Evolutionary conservation across 2,888 invertebrate genomes (phyloP), one percentile per base, ranked within the genome.

Genomic region (Pollenia griseotomentosa): DNA sequence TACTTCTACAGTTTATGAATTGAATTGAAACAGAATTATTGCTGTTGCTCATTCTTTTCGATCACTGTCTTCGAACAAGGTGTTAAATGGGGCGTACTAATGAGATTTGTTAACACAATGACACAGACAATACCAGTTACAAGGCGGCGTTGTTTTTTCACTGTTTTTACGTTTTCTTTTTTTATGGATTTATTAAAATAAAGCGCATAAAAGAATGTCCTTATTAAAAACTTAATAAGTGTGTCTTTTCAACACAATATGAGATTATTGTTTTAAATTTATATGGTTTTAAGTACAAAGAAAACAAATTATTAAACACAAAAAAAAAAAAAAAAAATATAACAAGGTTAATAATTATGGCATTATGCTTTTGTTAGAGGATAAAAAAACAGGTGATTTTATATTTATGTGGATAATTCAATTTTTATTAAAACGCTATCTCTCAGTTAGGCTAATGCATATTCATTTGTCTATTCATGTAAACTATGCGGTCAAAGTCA

Each of bases 61-160:
- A 33, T 75, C 83, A 87, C 81, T 88, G 85, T 84, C 83, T 79
- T 78, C 73, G 51, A 79, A 85, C 89, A 92, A 92, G 91, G 92
- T 92, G 92, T 91, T 92, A 92, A 92, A 92, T 92, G 90, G 90
- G 92, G 92, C 92, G 92, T 92, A 89, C 90, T 92, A 92, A 92
- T 92, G 90, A 90, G 92, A 91, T 91, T 91, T 91, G 53, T 70
- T 80, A 82, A 61, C 73, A 80, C 78, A 87, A 81, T 80, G 57
- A 75, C 79, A 79, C 16, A 82, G 40, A 79, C 65, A 77, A 51
- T 59, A 11, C 10, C 46, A 61, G 11, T 23, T 23, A 8, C 3
- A 65, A 23, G 51, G 66, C 83, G 75, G 83, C 53, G 16, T 59
- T 70, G 46, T 33, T 19, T 55, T 33, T 78, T 46, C 42, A 59